Evolutionary conservation across 2,888 invertebrate species (phyloP).

Genomic region (Noctua comes): DNA sequence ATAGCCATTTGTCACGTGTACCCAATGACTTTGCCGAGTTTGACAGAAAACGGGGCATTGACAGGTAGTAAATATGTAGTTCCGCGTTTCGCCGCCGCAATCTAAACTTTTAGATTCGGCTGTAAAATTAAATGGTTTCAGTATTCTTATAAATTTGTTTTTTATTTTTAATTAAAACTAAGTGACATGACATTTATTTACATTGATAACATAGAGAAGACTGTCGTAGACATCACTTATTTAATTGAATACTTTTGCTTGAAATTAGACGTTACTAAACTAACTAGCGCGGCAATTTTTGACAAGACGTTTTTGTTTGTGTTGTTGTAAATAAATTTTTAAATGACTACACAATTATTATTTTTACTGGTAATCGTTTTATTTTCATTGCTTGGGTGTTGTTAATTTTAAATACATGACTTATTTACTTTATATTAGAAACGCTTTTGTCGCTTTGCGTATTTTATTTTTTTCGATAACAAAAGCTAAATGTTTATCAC

Average conservation of each 20-base stretch:
- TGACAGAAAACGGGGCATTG: not conserved
- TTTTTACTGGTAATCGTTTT: not conserved
- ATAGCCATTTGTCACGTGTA: too few species aligned
- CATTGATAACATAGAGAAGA: not conserved
- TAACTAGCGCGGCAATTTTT: slow-evolving; percentile 31
- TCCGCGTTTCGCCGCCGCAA: not conserved
- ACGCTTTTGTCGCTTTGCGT: slow-evolving; percentile 18
- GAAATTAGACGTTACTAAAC: slow-evolving; percentile 13
- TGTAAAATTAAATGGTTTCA: not conserved
- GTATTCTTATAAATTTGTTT: too few species aligned
- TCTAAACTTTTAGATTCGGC: not conserved
- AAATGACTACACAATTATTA: not conserved
- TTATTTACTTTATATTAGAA: not conserved
- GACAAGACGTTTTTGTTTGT: not conserved
- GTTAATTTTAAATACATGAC: not conserved
- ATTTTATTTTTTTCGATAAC: not conserved
- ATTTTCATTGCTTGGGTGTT: not conserved
- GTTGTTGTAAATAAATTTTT: rapidly evolving
- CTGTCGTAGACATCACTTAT: not conserved
- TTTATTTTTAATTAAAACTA: not conserved
- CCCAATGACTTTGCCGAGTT: too few species aligned
- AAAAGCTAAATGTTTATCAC: not conserved
- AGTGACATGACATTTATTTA: not conserved
- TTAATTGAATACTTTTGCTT: not conserved
- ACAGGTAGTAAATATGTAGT: not conserved